Evolutionary conservation across 2,888 invertebrate species (phyloP), one percentile per base, ranked within the genome.

Genomic region (Chaetogeoica ovagalla): DNA sequence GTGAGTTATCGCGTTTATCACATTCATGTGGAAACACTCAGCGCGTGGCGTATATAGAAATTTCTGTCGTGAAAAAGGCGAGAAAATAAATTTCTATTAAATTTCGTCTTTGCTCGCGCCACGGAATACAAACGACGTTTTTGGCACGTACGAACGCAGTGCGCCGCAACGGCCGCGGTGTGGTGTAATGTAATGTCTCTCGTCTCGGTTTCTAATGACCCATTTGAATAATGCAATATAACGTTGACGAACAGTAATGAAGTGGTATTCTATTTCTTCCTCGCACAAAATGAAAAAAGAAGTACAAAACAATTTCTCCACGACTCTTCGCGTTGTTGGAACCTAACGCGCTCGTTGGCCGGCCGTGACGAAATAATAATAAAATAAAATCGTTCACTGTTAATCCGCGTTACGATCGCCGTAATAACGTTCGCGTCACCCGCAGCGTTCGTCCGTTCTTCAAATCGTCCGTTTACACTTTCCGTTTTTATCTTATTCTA

Each of bases 211-310:
- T 71, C 11, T 71, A 57, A 59, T 59, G 71, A 59, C 59, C 59
- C 71, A 59, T 71, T 71, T 71, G 71, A 57, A 71, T 71, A 71
- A 71, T 17, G 71, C 71, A 59, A 71, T 71, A 71, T 71, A 71
- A 71, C 59, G 39, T 59, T 59, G 59, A 71, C 71, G 21, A 71
- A 59, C 21, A 21, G 39, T 71, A 71, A 71, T 71, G 59, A 52
- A 15, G 30, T 7, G 43, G 43, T 43, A 30, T 30, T 30, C 4
- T 30, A 30, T 43, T 43, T 7, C 43, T 43, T 7, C 43, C 43
- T 7, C n/a, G n/a, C n/a, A n/a, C n/a, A n/a, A n/a, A n/a, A n/a
- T n/a, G 43, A 43, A 43, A 43, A 43, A 43, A 43, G n/a, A n/a
- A n/a, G n/a, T n/a, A n/a, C n/a, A n/a, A 30, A 59, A 71, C 23